Base-by-base conservation (phyloP, 2,113 vertebrate species). In the Greenwoodochromis staneri region DNA sequence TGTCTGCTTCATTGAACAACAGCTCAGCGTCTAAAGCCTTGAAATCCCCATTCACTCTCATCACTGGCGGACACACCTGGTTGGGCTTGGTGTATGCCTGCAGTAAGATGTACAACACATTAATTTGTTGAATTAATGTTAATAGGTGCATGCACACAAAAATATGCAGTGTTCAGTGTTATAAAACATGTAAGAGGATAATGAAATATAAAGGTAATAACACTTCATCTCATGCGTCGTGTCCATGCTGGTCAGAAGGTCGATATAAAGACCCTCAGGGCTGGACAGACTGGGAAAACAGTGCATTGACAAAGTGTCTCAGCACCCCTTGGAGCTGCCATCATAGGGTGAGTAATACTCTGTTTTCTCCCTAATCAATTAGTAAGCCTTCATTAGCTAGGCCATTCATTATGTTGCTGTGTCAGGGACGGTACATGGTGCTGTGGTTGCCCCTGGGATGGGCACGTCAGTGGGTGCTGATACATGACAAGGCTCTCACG, bases 331-430 rank as follows among this genome's bases (percentile, higher is more conserved):
- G 87, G 88, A 94, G 90, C 95, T 91, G 95, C 94, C 93, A 89
- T 94, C 91, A 78, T 87, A 88, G 87, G 87, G 85, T 96, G 96
- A 97, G 89, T 96, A 93, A 96, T 96, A 94, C 93, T 92, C 91
- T 94, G 96, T 96, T 97, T 96, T 96, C 96, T 93, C 95, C 90
- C 89, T 94, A 95, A 96, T 96, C 96, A 96, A 96, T 96, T 96
- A 96, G 94, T 85, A 92, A 93, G 87, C 94, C 89, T 95, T 96
- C 95, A 95, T 96, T 96, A 96, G 95, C 80, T 6, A 38, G 87
- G 86, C 93, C 90, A 92, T 96, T 95, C 89, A 92, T 96, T 96
- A 96, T 87, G 88, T 89, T 90, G 91, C 84, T 71, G 55, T 91
- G 94, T 95, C 94, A 92, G 93, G 80, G 87, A 94, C 59, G 63